Base-by-base conservation (phyloP, 2,113 vertebrate genomes). In the Oriolus oriolus region DNA sequence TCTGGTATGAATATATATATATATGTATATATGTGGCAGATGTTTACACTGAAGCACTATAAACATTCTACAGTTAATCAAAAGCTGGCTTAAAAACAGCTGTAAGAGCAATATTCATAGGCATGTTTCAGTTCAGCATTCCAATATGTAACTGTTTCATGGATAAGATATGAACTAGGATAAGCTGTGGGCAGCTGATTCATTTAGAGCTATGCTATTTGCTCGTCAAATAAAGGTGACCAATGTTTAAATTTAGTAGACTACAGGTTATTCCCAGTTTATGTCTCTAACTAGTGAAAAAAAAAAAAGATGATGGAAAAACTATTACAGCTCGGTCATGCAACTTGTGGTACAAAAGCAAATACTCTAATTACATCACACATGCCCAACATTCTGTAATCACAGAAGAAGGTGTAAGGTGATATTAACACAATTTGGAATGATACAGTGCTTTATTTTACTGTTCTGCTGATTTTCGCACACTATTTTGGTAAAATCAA, bases 161-260 rank as follows among this genome's bases (percentile, higher is more conserved):
- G 30, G 47, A 77, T 90, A 93, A 89, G 59, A 87, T 90, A 84
- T 44, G 80, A 96, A 83, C 31, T 28, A 93, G 60, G 70, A 61
- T 53, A 31, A 95, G 11, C 41, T 59, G 50, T 47, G 78, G 28
- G 71, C 56, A 80, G 57, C 19, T 71, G 30, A 88, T 82, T 91
- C 82, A 81, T 84, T 88, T 83, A 90, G 71, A 95, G 60, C 60
- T 70, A 80, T 86, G 83, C 19, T 95, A 68, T 97, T 96, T 97
- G 59, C 78, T 96, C 96, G 71, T 90, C 90, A 91, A 85, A 91
- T 91, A 95, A 59, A 84, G 28, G 30, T 63, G 90, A 59, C 59
- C 81, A 79, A 49, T 95, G 35, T 87, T 97, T 90, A 92, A 61
- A 86, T 96, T 92, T 79, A 89, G 64, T 92, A 95, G 84, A 74